Conservation (phyloP, 2,888 invertebrate species). For the Metellina segmentata region DNA sequence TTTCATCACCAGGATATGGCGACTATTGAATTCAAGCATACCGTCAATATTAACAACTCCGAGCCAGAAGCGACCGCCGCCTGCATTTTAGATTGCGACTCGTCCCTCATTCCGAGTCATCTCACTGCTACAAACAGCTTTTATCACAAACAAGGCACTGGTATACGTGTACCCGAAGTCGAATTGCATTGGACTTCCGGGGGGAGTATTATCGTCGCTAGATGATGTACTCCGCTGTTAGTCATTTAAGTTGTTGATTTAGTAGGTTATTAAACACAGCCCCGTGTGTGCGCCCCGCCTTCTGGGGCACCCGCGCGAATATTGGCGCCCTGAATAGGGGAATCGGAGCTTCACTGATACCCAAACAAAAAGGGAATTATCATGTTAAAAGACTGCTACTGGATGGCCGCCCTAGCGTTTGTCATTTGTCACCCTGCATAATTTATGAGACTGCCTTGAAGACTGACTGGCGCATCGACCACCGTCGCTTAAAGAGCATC, state of each 20-base stretch:
- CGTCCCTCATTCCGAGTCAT: conserved; percentile 9
- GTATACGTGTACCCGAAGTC: background rate
- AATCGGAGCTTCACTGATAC: conserved; percentile 16
- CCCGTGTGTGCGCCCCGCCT: background rate
- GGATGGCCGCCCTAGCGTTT: background rate
- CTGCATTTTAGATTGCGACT: too few species aligned
- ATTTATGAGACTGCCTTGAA: conserved; percentile 26
- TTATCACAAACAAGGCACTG: conserved; percentile 2
- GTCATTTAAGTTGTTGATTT: conserved; percentile 34
- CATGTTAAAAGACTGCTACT: conserved; percentile 13
- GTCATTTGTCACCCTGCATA: conserved; percentile 25
- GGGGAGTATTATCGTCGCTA: conserved; percentile 3
- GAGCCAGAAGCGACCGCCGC: too few species aligned
- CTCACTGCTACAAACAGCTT: conserved; percentile 13
- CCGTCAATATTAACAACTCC: too few species aligned
- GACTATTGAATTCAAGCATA: too few species aligned
- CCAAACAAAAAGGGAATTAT: conserved; percentile 34
- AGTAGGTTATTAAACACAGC: conserved; percentile 11
- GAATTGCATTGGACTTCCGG: background rate
- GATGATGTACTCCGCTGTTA: conserved; percentile 7
- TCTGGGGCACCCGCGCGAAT: background rate
- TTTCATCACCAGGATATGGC: too few species aligned
- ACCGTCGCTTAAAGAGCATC: background rate
- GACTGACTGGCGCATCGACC: background rate
- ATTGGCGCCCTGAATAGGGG: background rate